These are phyloP conservation scores for Latrodectus geometricus DNA, from an alignment of 1,140 invertebrate genomes.

Conservation along the genomic window DNA sequence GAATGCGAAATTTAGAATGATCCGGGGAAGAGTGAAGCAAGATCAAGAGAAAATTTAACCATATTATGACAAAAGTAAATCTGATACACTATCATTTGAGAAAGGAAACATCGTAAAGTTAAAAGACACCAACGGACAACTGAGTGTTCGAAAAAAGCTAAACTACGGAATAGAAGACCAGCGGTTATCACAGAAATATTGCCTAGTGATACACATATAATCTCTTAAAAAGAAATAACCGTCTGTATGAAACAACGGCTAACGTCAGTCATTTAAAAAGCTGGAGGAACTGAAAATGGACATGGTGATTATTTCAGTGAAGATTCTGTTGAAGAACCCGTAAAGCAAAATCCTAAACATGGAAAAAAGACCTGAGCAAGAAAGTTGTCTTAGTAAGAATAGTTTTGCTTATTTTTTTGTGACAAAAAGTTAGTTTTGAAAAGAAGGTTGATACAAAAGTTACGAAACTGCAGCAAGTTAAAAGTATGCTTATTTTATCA, in stretches of 20 bases:
- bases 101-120: neutral
- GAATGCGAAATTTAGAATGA: slow-evolving; percentile 13
- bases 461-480: too few relatives aligned
- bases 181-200: neutral
- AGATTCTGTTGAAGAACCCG: neutral
- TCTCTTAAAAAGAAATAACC: neutral
- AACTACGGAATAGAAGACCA: neutral
- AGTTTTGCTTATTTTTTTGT: too few relatives aligned
- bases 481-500: too few relatives aligned
- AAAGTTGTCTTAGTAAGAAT: too few relatives aligned
- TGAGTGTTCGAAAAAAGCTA: neutral
- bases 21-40: neutral
- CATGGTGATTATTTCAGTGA: neutral
- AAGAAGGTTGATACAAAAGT: too few relatives aligned
- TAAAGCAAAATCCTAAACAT: neutral
- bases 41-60: neutral
- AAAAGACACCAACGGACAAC: neutral
- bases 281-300: neutral
- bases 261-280: neutral
- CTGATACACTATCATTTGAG: neutral
- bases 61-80: neutral
- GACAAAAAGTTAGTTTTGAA: too few relatives aligned
- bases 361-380: too few relatives aligned
- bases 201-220: neutral
- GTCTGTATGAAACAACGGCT: neutral